Conservation (phyloP, 1,140 invertebrate genomes). For the Meloidogyne hapla region DNA sequence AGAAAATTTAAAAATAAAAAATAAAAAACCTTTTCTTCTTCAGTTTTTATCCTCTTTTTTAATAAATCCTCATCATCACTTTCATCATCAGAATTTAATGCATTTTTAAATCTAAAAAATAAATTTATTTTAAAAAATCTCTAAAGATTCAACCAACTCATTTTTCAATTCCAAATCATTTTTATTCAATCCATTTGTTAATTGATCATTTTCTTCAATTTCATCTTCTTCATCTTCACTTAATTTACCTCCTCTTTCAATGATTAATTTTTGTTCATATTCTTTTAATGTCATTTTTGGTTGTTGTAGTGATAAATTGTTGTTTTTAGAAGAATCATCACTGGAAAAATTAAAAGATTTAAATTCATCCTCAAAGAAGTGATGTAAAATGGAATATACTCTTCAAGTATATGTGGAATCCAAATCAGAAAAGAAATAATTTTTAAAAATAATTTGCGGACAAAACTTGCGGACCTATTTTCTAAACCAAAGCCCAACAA, state of each 20-base stretch:
- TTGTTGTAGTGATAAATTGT: background rate
- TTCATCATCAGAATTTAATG: conserved; percentile 66
- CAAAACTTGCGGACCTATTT: too few species aligned
- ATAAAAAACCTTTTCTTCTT: conserved; percentile 68
- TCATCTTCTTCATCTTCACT: conserved; percentile 46
- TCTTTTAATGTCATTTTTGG: conserved; percentile 73
- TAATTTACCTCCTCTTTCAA: conserved; percentile 72
- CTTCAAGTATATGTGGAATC: too few species aligned
- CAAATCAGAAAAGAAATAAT: too few species aligned
- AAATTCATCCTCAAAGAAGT: too few species aligned
- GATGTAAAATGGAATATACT: too few species aligned
- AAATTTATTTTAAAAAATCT: conserved; percentile 10
- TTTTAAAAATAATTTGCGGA: too few species aligned
- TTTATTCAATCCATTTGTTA: conserved; percentile 66
- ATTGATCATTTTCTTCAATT: conserved; percentile 10
- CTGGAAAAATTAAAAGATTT: background rate
- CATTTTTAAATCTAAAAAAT: conserved; percentile 59
- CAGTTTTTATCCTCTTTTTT: conserved; percentile 70
- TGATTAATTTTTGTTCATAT: conserved; percentile 76
- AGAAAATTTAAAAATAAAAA: conserved; percentile 22
- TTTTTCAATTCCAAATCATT: conserved; percentile 72
- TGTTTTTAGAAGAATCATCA: background rate
- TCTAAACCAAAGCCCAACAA: too few species aligned
- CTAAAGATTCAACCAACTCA: conserved; percentile 12
- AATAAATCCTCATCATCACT: conserved; percentile 67